phyloP scores from a whole-genome alignment of 2,888 invertebrate genomes.

The Andrena trimmerana region DNA sequence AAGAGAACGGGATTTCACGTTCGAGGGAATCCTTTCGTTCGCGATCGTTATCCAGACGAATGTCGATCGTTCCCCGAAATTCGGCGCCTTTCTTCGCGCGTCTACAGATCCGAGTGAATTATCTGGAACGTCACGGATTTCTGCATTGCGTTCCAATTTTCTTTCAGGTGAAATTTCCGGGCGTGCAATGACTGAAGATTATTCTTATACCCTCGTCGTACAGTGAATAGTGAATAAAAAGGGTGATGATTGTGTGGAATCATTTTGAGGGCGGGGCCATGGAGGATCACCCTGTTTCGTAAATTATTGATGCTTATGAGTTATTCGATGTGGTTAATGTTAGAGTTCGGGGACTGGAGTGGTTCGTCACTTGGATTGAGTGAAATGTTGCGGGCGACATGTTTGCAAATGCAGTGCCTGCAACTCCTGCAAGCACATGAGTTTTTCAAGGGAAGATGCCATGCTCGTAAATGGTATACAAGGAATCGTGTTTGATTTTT shows the following conservation, averaged over 20 bases:
- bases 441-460: conserved; percentile 10
- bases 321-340: too few relatives aligned
- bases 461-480: background rate
- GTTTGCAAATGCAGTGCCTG: background rate
- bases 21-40: conserved; percentile 62
- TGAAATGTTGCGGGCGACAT: too few relatives aligned
- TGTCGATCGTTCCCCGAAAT: conserved; percentile 13
- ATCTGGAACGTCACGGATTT: conserved; percentile 10
- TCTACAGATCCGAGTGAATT: conserved; percentile 10
- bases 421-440: background rate
- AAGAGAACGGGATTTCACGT: conserved; percentile 59
- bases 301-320: background rate
- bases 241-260: background rate
- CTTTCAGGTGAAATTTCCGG: background rate
- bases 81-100: conserved; percentile 2
- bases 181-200: background rate
- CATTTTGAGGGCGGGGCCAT: background rate
- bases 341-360: too few relatives aligned
- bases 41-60: conserved; percentile 48
- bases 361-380: too few relatives aligned
- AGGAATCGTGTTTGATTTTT: conserved; percentile 9
- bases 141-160: background rate
- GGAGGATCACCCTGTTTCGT: background rate
- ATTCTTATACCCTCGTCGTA: background rate
- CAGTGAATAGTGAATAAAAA: background rate